These are phyloP conservation scores for Magallana ariakensis DNA, from an alignment of 1,140 invertebrate genomes.

Conservation along the genomic window DNA sequence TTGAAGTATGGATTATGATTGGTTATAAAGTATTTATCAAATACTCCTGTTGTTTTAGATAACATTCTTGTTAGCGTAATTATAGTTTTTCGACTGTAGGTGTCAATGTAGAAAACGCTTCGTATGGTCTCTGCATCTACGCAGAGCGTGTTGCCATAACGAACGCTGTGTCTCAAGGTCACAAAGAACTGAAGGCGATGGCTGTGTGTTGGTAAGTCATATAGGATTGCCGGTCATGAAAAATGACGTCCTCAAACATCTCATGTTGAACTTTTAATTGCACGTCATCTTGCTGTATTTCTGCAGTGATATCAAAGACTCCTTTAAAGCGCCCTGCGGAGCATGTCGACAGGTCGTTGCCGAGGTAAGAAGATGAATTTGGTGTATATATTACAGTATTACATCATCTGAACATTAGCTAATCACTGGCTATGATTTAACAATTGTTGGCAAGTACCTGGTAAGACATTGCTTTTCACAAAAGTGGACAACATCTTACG, in stretches of 20 bases:
- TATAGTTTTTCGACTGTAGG: slow-evolving; percentile 1
- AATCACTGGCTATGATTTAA: too few relatives aligned
- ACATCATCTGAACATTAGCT: background rate
- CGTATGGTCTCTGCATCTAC: slow-evolving; percentile 89
- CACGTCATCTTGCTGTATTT: too few relatives aligned
- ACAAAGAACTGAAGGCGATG: slow-evolving; percentile 86
- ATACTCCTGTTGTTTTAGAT: too few relatives aligned
- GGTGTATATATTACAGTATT: background rate
- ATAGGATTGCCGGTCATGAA: background rate
- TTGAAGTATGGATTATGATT: too few relatives aligned
- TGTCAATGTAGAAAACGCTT: slow-evolving; percentile 92
- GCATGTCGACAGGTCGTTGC: slow-evolving; percentile 89
- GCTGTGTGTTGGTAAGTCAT: slow-evolving; percentile 82
- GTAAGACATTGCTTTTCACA: too few relatives aligned
- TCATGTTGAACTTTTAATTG: too few relatives aligned
- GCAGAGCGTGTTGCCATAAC: slow-evolving; percentile 92
- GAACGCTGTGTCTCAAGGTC: slow-evolving; percentile 92
- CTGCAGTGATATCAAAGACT: slow-evolving; percentile 82
- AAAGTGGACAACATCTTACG: too few relatives aligned
- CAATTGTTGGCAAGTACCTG: too few relatives aligned
- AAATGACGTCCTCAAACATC: background rate
- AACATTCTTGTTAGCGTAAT: too few relatives aligned
- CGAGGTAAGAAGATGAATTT: slow-evolving; percentile 68
- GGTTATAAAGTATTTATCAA: too few relatives aligned
- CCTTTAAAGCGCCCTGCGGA: slow-evolving; percentile 92